Percentiles rank a stretch among this genome's conserved stretches.
Conservation (phyloP, 2,888 invertebrate species). For the Eueremaeus valkanovi region DNA sequence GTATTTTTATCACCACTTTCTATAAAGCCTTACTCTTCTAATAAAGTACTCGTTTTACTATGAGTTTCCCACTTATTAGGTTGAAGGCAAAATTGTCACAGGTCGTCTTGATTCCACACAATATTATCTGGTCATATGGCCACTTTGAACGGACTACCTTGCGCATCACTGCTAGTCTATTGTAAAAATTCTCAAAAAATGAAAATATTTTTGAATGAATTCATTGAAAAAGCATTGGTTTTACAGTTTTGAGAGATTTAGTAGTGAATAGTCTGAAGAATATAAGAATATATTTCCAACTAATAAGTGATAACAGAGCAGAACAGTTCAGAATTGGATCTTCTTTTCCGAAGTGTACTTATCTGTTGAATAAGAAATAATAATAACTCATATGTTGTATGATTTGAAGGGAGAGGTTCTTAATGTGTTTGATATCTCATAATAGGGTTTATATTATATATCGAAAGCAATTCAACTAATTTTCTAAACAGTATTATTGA, state of each 20-base stretch:
- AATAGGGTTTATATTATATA: background rate
- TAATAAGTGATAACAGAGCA: too few species aligned
- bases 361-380: background rate
- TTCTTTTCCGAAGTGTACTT: background rate
- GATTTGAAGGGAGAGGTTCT: conserved; percentile 11
- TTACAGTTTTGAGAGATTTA: background rate
- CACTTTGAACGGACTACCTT: too few species aligned
- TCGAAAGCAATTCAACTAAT: background rate
- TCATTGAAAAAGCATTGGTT: background rate
- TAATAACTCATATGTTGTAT: background rate
- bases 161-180: background rate
- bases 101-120: too few species aligned
- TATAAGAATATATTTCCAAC: background rate
- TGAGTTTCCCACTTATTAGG: too few species aligned
- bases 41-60: too few species aligned
- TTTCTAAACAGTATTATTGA: background rate
- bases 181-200: background rate
- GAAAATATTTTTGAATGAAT: background rate
- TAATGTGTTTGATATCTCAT: background rate
- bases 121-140: too few species aligned
- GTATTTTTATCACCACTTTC: too few species aligned
- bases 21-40: too few species aligned
- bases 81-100: too few species aligned
- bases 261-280: too few species aligned
- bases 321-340: background rate